Percentiles rank a stretch among this genome's conserved stretches.
Conservation (phyloP, 2,888 invertebrate species). For the Rhopalosiphum nymphaeae region DNA sequence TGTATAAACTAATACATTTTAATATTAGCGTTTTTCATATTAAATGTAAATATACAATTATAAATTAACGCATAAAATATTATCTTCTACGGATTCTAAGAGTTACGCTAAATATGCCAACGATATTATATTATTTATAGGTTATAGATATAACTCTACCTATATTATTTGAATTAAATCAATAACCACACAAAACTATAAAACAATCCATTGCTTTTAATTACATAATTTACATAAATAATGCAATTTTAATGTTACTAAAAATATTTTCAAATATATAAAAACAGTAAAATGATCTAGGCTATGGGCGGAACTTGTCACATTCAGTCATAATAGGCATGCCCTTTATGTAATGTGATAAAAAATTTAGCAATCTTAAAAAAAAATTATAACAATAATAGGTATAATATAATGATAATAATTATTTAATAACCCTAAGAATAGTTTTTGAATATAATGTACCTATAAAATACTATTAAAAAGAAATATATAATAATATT, state of each 20-base stretch:
- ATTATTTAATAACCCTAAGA: not conserved
- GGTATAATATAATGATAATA: not conserved
- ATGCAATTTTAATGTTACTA: conserved; percentile 44
- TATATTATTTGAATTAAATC: not conserved
- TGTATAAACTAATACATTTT: not conserved
- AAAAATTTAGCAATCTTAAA: not conserved
- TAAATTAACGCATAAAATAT: not conserved
- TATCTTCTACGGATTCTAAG: not conserved
- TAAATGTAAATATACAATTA: not conserved
- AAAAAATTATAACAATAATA: not conserved
- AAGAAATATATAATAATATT: too few relatives aligned
- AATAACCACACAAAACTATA: conserved; percentile 10
- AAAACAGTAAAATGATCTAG: not conserved
- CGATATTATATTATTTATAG: not conserved
- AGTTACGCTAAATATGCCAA: not conserved
- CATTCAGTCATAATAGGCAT: conserved; percentile 12
- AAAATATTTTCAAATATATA: conserved; percentile 12
- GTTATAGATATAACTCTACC: too few relatives aligned
- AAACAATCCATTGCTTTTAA: conserved; percentile 49
- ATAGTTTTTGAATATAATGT: not conserved
- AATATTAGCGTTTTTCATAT: not conserved
- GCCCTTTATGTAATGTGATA: not conserved
- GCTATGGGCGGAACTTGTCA: conserved; percentile 33
- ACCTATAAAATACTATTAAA: not conserved
- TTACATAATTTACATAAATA: conserved; percentile 17